Conservation (phyloP, 2,797 vertebrate genomes). For the Rhynchonycteris naso region DNA sequence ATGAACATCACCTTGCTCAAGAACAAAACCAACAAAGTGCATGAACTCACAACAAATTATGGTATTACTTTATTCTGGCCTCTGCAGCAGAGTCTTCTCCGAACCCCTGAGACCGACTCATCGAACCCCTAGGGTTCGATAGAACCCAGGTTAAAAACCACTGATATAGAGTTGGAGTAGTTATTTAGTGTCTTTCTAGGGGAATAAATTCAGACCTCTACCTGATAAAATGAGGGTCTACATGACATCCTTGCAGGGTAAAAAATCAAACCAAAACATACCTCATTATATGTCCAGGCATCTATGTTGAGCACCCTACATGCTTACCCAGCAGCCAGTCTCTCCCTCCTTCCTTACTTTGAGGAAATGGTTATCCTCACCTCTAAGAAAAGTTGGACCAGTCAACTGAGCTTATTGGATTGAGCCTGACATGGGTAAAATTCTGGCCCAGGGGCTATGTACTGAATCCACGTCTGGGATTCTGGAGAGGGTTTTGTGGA, state of each 20-base stretch:
- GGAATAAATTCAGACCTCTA: background rate
- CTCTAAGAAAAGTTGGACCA: background rate
- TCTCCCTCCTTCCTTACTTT: background rate
- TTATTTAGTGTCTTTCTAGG: background rate
- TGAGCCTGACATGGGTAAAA: background rate
- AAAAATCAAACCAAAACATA: background rate
- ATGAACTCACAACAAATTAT: too few species aligned
- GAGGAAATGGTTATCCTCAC: background rate
- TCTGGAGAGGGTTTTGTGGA: background rate
- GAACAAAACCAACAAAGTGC: too few species aligned
- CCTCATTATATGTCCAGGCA: background rate
- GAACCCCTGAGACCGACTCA: too few species aligned
- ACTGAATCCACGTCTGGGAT: background rate
- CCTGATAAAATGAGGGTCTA: background rate
- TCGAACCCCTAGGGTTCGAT: too few species aligned
- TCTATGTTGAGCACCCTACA: background rate
- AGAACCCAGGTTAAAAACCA: too few species aligned
- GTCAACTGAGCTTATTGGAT: background rate
- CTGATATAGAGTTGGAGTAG: background rate
- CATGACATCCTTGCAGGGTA: background rate
- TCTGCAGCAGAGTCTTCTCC: too few species aligned
- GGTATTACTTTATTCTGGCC: too few species aligned
- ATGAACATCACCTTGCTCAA: too few species aligned
- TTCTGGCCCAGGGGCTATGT: background rate
- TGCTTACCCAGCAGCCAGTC: fast-evolving